phyloP scores from a whole-genome alignment of 2,113 vertebrate species.

The Climacteris rufus region DNA sequence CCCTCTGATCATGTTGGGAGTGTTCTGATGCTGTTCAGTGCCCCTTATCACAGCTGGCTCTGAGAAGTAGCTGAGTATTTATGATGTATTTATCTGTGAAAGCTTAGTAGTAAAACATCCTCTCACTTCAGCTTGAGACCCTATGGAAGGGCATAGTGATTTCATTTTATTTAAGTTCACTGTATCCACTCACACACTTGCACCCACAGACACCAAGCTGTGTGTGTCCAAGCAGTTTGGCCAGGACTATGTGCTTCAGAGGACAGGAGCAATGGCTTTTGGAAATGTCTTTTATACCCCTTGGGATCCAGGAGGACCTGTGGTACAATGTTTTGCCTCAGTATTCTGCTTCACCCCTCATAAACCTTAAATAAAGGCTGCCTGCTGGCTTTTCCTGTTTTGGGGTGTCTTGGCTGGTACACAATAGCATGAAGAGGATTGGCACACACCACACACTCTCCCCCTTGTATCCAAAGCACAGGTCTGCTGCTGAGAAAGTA shows the following conservation, averaged over 20 bases:
- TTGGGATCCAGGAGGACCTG: not conserved
- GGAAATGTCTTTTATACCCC: not conserved
- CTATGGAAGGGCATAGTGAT: not conserved
- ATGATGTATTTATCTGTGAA: not conserved
- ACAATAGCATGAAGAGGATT: rapidly evolving
- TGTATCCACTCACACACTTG: rapidly evolving
- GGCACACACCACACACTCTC: not conserved
- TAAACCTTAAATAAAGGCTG: not conserved
- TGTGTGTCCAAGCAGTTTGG: not conserved
- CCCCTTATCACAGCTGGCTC: not conserved
- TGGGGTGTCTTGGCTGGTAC: not conserved
- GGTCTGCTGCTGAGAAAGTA: not conserved
- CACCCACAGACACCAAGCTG: rapidly evolving
- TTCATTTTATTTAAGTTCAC: not conserved
- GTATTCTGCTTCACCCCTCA: not conserved
- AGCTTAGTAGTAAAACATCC: not conserved
- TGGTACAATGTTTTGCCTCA: not conserved
- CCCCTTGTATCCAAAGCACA: not conserved
- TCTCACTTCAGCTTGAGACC: not conserved
- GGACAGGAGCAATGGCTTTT: not conserved
- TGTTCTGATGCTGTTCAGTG: not conserved
- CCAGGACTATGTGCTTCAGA: not conserved
- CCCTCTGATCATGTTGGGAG: rapidly evolving
- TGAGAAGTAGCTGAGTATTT: not conserved
- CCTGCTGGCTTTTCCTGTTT: not conserved